Conservation (phyloP, 1,140 invertebrate species). For the Pseudachorutes palmiensis region DNA sequence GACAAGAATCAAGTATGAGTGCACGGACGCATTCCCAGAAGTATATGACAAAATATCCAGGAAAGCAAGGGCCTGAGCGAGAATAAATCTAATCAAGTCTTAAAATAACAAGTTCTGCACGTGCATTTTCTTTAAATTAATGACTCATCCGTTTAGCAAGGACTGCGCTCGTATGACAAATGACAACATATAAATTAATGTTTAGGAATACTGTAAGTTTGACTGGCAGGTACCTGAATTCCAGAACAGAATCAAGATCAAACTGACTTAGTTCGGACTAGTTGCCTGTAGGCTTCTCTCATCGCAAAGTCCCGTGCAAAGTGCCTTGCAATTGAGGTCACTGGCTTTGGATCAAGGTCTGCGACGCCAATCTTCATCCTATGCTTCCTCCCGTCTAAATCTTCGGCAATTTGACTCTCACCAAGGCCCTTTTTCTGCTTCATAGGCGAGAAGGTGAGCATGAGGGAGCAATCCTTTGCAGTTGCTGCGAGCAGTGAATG, state of each 20-base stretch:
- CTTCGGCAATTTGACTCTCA: conserved; percentile 38
- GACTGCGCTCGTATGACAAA: too few relatives aligned
- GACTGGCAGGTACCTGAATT: too few relatives aligned
- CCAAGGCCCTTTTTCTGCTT: neutral
- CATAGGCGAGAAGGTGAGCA: conserved; percentile 45
- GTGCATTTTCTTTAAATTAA: too few relatives aligned
- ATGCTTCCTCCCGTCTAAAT: conserved; percentile 43
- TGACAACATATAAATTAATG: too few relatives aligned
- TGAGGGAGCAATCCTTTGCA: conserved; percentile 52
- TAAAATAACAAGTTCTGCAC: too few relatives aligned
- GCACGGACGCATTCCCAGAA: conserved; percentile 67
- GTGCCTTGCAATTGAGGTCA: conserved; percentile 49
- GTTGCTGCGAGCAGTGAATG: conserved; percentile 49
- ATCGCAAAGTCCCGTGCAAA: conserved; percentile 44
- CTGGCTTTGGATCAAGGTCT: conserved; percentile 50
- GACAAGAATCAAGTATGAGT: conserved; percentile 53
- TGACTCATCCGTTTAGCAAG: too few relatives aligned
- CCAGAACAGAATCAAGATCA: too few relatives aligned
- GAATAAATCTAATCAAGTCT: neutral
- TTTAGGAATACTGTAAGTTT: too few relatives aligned
- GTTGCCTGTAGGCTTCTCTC: conserved; percentile 39
- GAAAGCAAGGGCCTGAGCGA: conserved; percentile 51
- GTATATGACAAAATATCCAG: conserved; percentile 73
- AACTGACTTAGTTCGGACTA: neutral
- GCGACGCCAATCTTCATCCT: conserved; percentile 45